Base-by-base conservation (phyloP, 1,140 invertebrate species). In the Nomia melanderi region DNA sequence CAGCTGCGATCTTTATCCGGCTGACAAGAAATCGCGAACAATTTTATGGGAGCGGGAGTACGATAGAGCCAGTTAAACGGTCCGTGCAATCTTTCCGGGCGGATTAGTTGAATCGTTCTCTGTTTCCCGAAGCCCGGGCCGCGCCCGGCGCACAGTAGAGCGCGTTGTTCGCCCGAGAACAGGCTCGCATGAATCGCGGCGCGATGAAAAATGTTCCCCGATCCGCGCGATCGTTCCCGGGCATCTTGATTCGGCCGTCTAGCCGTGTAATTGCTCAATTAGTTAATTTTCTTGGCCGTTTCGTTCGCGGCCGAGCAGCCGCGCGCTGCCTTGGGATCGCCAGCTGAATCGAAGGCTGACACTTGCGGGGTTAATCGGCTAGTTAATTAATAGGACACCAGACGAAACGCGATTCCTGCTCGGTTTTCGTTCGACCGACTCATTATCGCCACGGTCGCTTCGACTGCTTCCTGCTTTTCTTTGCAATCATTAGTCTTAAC, bases 51-150 rank as follows among this genome's bases (percentile, higher is more conserved):
- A 25, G 14, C n/a, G 23, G 47, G 65, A 67, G 25, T n/a, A 25
- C 25, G 64, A 53, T 29, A 56, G 64, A 17, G 64, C 29, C 47
- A 0, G 27, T 33, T 33, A 53, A 54, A 29, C 65, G 14, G 23
- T 31, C 29, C 50, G 50, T 54, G 65, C 71, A 20, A 56, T 64
- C 71, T 73, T 53, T 57, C 65, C 31, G 33, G 57, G 17, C 27
- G 56, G 33, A 47, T 60, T 20, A 29, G 14, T 2, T 9, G 67
- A 59, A 71, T 53, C 60, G 47, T 41, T n/a, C 33, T 0, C 36
- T 41, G 67, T 71, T 57, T 71, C 12, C 44, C 31, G n/a, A n/a
- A n/a, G n/a, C n/a, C n/a, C n/a, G n/a, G n/a, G n/a, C 11, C 20
- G n/a, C 47, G 6, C 17, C 8, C 25, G 47, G 3, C 25, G 25